Evolutionary conservation across 2,797 vertebrate genomes (phyloP), one percentile per base, ranked within the genome.

Genomic region (Chelonia mydas): DNA sequence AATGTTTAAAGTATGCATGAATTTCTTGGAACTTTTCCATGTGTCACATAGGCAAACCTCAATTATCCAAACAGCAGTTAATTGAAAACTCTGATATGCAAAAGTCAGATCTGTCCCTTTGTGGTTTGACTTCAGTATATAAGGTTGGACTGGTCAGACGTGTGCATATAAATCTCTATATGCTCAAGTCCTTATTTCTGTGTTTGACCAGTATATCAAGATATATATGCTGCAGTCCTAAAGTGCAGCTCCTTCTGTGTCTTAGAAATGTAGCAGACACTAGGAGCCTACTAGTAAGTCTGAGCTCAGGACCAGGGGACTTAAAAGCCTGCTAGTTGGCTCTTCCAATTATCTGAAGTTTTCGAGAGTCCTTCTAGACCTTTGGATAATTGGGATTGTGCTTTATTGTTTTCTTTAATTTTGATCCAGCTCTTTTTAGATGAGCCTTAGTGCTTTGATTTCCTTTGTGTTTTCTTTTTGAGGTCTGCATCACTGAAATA

Each of bases 291-390:
- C 55, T 50, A 84, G 54, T 61, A 91, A 93, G 16, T 65, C 33
- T 87, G 15, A n/a, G 8, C 57, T 92, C 86, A 78, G 31, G 78
- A 88, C 79, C 74, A 81, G n/a, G 61, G 59, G 80, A 85, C 82
- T 74, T 90, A 81, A 27, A 91, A 37, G 28, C n/a, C 61, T 91
- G 31, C 23, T 68, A 76, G 28, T 10, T 86, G 85, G 51, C 33
- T 89, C 95, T 49, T 94, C 13, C 57, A 90, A 51, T 96, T 95
- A 61, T 53, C 82, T 83, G 47, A 92, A 90, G 7, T 90, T 96
- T 96, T 90, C 50, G 82, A 59, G 17, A 11, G 9, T 86, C 47
- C 65, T 78, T 87, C 16, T 89, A 83, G 86, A 45, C 54, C 37
- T 81, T 79, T 94, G 54, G 51, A 86, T 96, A 93, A 96, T 83